phyloP scores from a whole-genome alignment of 2,113 vertebrate genomes.

The Marcusenius ussheri region DNA sequence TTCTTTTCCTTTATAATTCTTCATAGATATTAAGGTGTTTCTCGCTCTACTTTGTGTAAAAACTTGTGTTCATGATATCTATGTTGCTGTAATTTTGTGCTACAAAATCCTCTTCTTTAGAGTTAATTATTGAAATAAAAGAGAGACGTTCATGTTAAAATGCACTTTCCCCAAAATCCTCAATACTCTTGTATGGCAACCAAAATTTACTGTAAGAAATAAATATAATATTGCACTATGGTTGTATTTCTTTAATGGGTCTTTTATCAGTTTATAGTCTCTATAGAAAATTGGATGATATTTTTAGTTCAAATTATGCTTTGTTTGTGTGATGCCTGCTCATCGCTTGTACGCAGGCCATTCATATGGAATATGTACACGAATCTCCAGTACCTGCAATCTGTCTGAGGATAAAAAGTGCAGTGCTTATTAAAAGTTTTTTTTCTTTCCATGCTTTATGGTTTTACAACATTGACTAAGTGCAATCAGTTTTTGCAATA shows the following conservation, averaged over 20 bases:
- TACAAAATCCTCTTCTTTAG: constrained; percentile 81
- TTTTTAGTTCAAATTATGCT: background rate
- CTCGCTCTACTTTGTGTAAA: constrained; percentile 76
- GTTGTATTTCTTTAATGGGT: constrained; percentile 54
- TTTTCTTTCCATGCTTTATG: background rate
- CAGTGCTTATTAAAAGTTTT: background rate
- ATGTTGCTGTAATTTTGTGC: constrained; percentile 94
- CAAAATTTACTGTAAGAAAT: constrained; percentile 95
- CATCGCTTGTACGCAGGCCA: background rate
- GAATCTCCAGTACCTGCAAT: background rate
- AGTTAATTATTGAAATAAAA: constrained; percentile 67
- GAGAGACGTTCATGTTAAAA: constrained; percentile 74
- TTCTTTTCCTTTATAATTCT: constrained; percentile 56
- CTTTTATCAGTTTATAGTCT: constrained; percentile 17
- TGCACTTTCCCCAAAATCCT: constrained; percentile 75
- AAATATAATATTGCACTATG: constrained; percentile 90
- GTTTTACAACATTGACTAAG: background rate
- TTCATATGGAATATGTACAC: background rate
- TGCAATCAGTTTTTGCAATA: background rate
- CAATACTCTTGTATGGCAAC: constrained; percentile 89
- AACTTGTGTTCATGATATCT: constrained; percentile 83
- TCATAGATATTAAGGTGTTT: constrained; percentile 69
- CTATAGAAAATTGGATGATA: background rate
- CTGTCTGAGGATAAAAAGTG: background rate
- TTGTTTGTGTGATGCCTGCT: background rate